Base-by-base conservation (phyloP, 1,140 invertebrate species). In the Tetramorium simillimum region DNA sequence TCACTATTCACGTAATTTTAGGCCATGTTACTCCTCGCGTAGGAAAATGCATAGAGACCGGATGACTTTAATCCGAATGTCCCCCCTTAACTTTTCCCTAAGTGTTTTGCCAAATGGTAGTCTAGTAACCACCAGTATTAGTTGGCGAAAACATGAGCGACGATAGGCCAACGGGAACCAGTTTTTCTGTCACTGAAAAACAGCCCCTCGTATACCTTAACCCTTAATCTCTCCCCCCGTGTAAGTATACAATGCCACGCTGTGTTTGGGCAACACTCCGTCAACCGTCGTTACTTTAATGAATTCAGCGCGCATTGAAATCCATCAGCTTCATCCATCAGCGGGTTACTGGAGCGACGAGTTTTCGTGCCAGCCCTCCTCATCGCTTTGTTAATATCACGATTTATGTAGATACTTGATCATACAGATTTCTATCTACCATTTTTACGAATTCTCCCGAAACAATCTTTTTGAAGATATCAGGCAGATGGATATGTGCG, bases 231-330 rank as follows among this genome's bases (percentile, higher is more conserved):
- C 40, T 37, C 37, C 40, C 53, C 63, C n/a, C 53, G 40, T 75
- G 28, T 84, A 84, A 84, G 80, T 75, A 75, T 84, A 84, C 53
- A 73, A 14, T 24, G 18, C 51, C 78, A 33, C 33, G 24, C 51
- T 24, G 80, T 84, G 80, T 84, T 84, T 84, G 69, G 80, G 80
- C 53, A 84, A 84, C 80, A 84, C 69, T 69, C 80, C 80, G 69
- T 84, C 80, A 75, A 73, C 80, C 80, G 80, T 84, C 69, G 80
- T 84, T 75, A 75, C 80, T 75, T 72, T 84, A 73, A 84, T 84
- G 40, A 73, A 84, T 84, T 84, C 80, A 75, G 53, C 53, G 53
- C 40, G 37, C 46, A 81, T 81, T 70, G 65, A 81, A 56, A 84
- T 84, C 80, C 69, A 84, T 81, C 77, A 40, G 77, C 77, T 69